Conservation (phyloP, 2,113 vertebrate genomes). For the Psettodes erumei region DNA sequence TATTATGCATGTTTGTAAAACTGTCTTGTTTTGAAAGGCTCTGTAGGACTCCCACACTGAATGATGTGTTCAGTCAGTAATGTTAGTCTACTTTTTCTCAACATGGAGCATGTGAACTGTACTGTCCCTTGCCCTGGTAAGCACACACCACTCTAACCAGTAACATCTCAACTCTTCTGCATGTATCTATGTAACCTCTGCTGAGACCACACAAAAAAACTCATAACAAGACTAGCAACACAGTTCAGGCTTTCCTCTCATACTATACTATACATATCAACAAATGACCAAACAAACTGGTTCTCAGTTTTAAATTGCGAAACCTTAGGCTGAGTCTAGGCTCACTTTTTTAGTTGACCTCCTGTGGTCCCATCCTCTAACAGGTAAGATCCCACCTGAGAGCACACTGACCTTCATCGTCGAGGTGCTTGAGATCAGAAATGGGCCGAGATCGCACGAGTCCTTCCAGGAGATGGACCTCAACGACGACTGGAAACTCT, state of each 20-base stretch:
- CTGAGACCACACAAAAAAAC: neutral
- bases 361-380: neutral
- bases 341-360: conserved; percentile 15
- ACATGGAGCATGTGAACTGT: conserved; percentile 62
- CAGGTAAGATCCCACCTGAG: conserved; percentile 97
- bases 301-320: neutral
- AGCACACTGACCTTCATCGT: conserved; percentile 93
- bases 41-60: conserved; percentile 50
- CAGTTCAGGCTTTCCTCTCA: conserved; percentile 6
- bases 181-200: neutral
- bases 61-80: conserved; percentile 42
- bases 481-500: conserved; percentile 97
- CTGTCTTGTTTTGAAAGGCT: conserved; percentile 47
- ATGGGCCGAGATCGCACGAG: conserved; percentile 95
- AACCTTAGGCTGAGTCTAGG: neutral
- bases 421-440: conserved; percentile 94
- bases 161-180: conserved; percentile 6
- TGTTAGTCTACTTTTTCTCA: conserved; percentile 43
- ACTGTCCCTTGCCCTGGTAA: conserved; percentile 61
- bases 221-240: neutral
- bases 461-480: conserved; percentile 99
- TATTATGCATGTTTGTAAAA: conserved; percentile 14
- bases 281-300: neutral
- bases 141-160: conserved; percentile 25
- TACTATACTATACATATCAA: neutral